A percentile compares a stretch with the other conserved stretches of the same genome.
Evolutionary conservation across 2,797 vertebrate species (phyloP).

Genomic region (Gephyroberyx darwinii): DNA sequence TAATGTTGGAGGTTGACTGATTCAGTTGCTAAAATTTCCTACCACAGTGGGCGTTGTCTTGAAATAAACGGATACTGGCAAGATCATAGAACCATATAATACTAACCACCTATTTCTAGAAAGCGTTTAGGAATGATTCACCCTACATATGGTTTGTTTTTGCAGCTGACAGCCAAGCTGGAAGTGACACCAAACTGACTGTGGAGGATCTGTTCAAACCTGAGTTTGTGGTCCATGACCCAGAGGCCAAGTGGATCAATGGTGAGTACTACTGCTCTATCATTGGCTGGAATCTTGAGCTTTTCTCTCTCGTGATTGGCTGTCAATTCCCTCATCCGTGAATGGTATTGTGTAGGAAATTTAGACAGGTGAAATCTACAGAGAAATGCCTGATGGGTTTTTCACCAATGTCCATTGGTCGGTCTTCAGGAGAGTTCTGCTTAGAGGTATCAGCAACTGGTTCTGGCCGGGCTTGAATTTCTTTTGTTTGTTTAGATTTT

Average conservation of each 20-base stretch:
- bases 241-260: slow-evolving; percentile 94
- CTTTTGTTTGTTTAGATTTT: slow-evolving; percentile 2
- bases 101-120: not conserved
- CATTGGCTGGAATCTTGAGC: slow-evolving; percentile 9
- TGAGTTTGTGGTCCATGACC: slow-evolving; percentile 89
- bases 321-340: not conserved
- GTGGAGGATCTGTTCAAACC: slow-evolving; percentile 95
- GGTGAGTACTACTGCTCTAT: slow-evolving; percentile 80
- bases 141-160: slow-evolving; percentile 41
- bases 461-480: slow-evolving; percentile 6
- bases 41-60: no score
- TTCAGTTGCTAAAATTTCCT: not conserved
- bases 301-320: not conserved
- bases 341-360: not conserved
- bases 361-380: not conserved
- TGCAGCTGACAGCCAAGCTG: slow-evolving; percentile 88
- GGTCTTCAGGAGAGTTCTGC: not conserved
- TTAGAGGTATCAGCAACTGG: not conserved
- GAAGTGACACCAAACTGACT: slow-evolving; percentile 89
- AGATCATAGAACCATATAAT: no score
- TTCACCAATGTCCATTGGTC: not conserved
- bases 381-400: not conserved
- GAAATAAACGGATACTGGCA: no score
- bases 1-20: not conserved
- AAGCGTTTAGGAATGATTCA: not conserved